A percentile compares a stretch with the other conserved stretches of the same genome.
Evolutionary conservation across 2,888 invertebrate genomes (phyloP).

Genomic region (Branchipolynoe longqiensis): DNA sequence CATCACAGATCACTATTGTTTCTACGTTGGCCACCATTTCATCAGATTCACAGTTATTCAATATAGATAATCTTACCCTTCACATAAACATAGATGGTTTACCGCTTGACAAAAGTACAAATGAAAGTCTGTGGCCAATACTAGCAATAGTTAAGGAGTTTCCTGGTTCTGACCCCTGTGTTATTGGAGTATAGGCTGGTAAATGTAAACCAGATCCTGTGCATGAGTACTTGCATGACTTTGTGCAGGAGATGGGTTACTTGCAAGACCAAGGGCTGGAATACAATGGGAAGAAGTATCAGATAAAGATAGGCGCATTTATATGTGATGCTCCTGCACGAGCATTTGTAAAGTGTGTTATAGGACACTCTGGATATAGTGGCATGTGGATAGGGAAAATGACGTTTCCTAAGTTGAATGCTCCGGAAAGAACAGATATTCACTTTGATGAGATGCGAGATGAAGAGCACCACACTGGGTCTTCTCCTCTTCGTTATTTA

Average conservation of each 20-base stretch:
- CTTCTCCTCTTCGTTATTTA: background rate
- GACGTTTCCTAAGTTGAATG: conserved; percentile 8
- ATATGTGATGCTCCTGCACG: conserved; percentile 28
- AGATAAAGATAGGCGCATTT: background rate
- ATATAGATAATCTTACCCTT: background rate
- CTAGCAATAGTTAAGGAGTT: background rate
- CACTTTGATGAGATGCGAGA: conserved; percentile 10
- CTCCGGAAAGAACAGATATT: background rate
- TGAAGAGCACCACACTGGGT: background rate
- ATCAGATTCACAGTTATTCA: too few relatives aligned
- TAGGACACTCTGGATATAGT: background rate
- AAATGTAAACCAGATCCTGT: background rate
- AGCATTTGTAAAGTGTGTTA: background rate
- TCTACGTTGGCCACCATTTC: too few relatives aligned
- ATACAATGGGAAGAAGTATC: background rate
- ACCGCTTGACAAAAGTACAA: background rate
- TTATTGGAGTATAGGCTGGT: background rate
- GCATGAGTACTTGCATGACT: conserved; percentile 5
- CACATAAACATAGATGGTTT: conserved; percentile 29
- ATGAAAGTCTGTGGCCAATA: conserved; percentile 15
- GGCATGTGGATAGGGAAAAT: background rate
- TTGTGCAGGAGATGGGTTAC: background rate
- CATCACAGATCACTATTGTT: too few relatives aligned
- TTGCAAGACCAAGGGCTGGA: conserved; percentile 10
- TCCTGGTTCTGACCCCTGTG: conserved; percentile 6